Evolutionary conservation across 2,888 invertebrate species (phyloP), one percentile per base, ranked within the genome.

Genomic region (Coremacera marginata): DNA sequence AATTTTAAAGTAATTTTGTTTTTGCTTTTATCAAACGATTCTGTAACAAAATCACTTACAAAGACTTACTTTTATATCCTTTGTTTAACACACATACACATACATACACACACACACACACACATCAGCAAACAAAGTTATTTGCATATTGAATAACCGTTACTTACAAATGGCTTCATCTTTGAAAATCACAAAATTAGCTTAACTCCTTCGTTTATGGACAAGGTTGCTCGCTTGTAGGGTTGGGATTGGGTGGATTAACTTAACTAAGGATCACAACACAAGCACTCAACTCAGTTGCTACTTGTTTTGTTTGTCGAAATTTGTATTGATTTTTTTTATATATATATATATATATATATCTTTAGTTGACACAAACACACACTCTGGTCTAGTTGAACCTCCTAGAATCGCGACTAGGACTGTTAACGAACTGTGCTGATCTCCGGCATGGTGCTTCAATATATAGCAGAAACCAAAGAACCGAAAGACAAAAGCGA

Each of bases 381-480:
- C 86, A 83, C 83, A 82, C 84, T 75, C 60, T 72, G 73, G 49
- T 70, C 27, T 77, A 84, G 86, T 85, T 89, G 84, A 89, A 89
- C 89, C 89, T 89, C 89, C 89, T 89, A 89, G 89, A 89, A 87
- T 85, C 87, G 83, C 86, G 87, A 85, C 89, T 89, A 89, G 89
- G 89, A 89, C 89, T 89, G 89, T 89, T 89, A 88, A 89, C 89
- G 86, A 89, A 89, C 89, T 89, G 89, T 89, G 87, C 88, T 84
- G 85, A 84, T 86, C 84, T 83, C 81, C 82, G 84, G 84, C 84
- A 84, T 84, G 84, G 82, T 82, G 85, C 88, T 88, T 84, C 85
- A 89, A 87, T 89, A 88, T 89, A 89, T 89, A 89, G 86, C 74
- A 74, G 74, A 65, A 34, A 77, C 86, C 79, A 78, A 77, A 81